Percentiles rank a stretch among this genome's conserved stretches.
These are phyloP conservation scores for Bombylius discolor DNA, from an alignment of 2,888 invertebrate species.

Conservation along the genomic window DNA sequence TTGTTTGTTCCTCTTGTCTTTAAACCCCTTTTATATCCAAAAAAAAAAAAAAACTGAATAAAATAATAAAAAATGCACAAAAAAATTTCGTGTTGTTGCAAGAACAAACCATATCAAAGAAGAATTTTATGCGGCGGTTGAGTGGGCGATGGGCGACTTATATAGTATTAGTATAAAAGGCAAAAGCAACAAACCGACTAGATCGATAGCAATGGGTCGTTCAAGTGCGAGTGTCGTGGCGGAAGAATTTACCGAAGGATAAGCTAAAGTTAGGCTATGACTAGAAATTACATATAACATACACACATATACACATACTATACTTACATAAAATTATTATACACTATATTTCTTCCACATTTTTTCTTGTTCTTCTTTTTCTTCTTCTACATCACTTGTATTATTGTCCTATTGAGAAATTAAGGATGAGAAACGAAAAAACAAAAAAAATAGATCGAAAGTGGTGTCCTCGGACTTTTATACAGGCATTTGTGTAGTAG, in stretches of 20 bases:
- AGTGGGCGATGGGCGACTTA: conserved; percentile 6
- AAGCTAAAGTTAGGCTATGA: background rate
- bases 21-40: background rate
- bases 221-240: conserved; percentile 8
- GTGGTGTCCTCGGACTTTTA: background rate
- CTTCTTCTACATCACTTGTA: no score
- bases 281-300: background rate
- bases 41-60: background rate
- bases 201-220: conserved; percentile 8
- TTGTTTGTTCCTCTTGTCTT: conserved; percentile 5
- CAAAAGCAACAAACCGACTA: conserved; percentile 1
- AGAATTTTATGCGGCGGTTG: background rate
- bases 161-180: background rate
- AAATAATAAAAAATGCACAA: conserved; percentile 4
- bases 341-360: background rate
- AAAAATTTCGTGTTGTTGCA: conserved; percentile 6
- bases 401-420: background rate
- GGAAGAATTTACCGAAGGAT: conserved; percentile 6
- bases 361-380: background rate
- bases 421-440: background rate
- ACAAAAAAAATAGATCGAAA: background rate
- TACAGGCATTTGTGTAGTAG: background rate
- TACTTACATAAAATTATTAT: background rate
- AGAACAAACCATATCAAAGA: background rate
- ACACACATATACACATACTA: background rate